Conservation (phyloP, 2,113 vertebrate genomes). For the Nesogale talazaci region DNA sequence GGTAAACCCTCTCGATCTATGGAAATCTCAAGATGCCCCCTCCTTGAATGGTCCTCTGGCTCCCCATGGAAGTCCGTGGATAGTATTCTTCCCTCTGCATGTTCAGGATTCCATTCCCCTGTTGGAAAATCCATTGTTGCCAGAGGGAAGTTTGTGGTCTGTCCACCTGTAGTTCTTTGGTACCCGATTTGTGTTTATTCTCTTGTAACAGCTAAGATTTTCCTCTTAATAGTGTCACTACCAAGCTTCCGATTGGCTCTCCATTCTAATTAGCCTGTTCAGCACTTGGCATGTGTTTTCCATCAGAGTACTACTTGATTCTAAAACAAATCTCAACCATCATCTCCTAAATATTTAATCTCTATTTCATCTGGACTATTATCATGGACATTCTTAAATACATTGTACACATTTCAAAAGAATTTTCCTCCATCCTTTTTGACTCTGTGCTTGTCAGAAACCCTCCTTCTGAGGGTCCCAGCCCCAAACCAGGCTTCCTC, state of each 20-base stretch:
- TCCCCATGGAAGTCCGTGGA: background rate
- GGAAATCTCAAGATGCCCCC: background rate
- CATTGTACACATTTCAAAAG: slow-evolving; percentile 6
- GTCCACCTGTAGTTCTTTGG: background rate
- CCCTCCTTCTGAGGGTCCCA: background rate
- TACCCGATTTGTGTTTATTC: slow-evolving; percentile 14
- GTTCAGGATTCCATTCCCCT: slow-evolving; percentile 25
- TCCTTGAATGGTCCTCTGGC: background rate
- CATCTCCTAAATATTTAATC: background rate
- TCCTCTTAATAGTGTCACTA: no score
- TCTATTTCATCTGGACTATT: background rate
- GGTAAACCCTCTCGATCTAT: background rate
- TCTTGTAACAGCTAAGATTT: background rate
- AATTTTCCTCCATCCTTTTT: background rate
- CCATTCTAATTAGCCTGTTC: background rate
- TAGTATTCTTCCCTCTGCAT: background rate
- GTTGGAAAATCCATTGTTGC: background rate
- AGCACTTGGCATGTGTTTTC: background rate
- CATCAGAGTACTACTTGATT: background rate
- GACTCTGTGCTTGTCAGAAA: background rate
- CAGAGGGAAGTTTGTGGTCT: slow-evolving; percentile 8
- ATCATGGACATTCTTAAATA: no score
- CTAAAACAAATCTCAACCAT: slow-evolving; percentile 20
- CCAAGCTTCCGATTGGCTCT: background rate
- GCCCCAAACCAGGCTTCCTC: background rate